Evolutionary conservation across 2,797 vertebrate genomes (phyloP).

Genomic region (Hyperoplus immaculatus): DNA sequence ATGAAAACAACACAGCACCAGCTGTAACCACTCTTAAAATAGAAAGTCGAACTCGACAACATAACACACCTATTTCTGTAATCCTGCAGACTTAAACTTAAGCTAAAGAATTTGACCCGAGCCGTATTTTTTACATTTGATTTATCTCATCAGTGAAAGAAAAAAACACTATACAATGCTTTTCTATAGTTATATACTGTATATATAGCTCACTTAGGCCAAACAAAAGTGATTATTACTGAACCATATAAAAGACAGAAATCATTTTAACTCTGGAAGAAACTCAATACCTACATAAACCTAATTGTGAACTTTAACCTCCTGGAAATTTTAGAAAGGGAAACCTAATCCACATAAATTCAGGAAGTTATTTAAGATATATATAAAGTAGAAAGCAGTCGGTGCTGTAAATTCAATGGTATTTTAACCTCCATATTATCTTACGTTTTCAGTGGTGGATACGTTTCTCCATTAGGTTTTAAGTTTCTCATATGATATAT

Average conservation of each 20-base stretch:
- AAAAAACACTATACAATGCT: neutral
- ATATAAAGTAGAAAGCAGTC: neutral
- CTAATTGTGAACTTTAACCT: neutral
- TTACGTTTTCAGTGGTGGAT: neutral
- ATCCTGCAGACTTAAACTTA: conserved; percentile 6
- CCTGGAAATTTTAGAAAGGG: neutral
- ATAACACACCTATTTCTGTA: conserved; percentile 26
- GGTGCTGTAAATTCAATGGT: neutral
- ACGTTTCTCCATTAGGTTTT: neutral
- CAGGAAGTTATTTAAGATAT: neutral
- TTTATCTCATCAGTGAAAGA: neutral
- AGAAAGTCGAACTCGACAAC: conserved; percentile 27
- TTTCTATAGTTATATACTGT: neutral
- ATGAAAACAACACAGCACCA: conserved; percentile 27
- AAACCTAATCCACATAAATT: neutral
- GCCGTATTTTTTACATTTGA: conserved; percentile 4
- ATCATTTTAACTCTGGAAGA: neutral
- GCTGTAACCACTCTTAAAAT: conserved; percentile 42
- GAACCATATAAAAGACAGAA: neutral
- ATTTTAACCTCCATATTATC: neutral
- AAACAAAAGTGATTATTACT: neutral
- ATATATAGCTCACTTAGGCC: neutral
- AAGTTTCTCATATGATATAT: neutral
- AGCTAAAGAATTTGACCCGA: conserved; percentile 24
- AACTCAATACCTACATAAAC: neutral